A percentile compares a stretch with the other conserved stretches of the same genome.
Conservation (phyloP, 2,113 vertebrate species). For the Myiopsitta monachus region DNA sequence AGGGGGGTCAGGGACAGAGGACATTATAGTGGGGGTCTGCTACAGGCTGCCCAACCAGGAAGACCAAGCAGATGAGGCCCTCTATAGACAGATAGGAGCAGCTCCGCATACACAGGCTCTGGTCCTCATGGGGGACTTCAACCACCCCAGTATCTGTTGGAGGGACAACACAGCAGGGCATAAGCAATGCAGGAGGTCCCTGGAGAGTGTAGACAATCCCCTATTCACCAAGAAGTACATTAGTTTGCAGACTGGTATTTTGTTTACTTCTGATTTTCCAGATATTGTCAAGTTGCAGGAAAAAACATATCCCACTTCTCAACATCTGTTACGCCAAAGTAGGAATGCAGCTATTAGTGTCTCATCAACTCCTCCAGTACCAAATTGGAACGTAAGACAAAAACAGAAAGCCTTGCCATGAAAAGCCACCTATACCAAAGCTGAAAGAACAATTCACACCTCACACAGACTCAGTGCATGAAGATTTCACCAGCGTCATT, state of each 20-base stretch:
- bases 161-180: not conserved
- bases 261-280: not conserved
- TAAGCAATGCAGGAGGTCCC: not conserved
- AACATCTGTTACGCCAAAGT: not conserved
- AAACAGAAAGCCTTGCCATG: not conserved
- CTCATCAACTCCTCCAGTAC: not conserved
- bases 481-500: not conserved
- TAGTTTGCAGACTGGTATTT: not conserved
- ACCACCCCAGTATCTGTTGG: not conserved
- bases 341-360: not conserved
- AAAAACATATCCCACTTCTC: not conserved
- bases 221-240: not conserved
- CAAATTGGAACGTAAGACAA: not conserved
- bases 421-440: not conserved
- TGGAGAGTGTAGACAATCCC: not conserved
- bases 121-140: not conserved
- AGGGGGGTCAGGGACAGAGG: not conserved
- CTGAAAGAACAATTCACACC: not conserved
- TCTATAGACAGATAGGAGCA: not conserved
- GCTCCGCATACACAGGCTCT: not conserved
- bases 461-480: accelerated
- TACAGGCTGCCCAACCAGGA: not conserved
- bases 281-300: not conserved
- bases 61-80: not conserved
- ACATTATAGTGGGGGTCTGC: not conserved